These are phyloP conservation scores for Rotaria magnacalcarata DNA, from an alignment of 2,888 invertebrate species.

Conservation along the genomic window DNA sequence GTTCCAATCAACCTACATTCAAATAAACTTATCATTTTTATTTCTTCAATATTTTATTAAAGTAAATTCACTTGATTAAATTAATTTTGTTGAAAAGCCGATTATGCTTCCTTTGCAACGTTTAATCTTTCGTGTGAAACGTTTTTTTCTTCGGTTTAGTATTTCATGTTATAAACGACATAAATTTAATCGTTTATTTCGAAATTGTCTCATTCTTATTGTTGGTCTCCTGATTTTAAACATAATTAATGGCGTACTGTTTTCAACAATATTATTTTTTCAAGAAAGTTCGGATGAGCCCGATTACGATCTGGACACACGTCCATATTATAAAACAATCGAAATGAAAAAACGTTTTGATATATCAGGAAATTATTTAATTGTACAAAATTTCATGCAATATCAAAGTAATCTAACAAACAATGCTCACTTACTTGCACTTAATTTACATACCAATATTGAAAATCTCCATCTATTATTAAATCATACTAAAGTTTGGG, in stretches of 20 bases:
- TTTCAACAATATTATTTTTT: background rate
- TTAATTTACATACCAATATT: constrained; percentile 30
- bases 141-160: background rate
- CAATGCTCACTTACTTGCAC: background rate
- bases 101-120: background rate
- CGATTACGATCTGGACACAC: constrained; percentile 34
- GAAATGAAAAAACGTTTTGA: constrained; percentile 23
- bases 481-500: constrained; percentile 2
- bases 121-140: background rate
- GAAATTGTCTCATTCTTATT: background rate
- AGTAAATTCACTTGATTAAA: no score
- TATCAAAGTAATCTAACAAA: constrained; percentile 18
- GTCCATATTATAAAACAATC: constrained; percentile 6
- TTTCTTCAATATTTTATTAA: no score
- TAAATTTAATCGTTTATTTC: background rate
- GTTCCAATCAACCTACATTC: background rate
- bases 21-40: background rate
- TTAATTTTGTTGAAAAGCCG: no score
- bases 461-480: background rate
- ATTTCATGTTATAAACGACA: background rate
- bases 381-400: constrained; percentile 23
- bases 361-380: background rate
- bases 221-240: background rate
- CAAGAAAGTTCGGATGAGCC: constrained; percentile 9
- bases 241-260: background rate